Evolutionary conservation across 2,888 invertebrate genomes (phyloP), one percentile per base, ranked within the genome.

Genomic region (Criorhina ranunculi): DNA sequence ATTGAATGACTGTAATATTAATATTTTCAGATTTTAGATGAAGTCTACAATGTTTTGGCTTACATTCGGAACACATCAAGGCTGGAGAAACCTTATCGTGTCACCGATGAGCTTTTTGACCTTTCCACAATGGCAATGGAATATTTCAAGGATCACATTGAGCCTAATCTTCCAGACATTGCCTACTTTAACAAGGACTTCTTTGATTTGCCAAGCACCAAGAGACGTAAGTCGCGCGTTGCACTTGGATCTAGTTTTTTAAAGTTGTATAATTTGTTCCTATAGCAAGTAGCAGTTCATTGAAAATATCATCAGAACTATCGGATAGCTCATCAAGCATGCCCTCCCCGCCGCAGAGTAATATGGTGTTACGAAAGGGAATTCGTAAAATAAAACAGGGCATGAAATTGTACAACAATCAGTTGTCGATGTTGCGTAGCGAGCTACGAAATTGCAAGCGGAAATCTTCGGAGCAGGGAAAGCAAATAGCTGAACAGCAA

Each of bases 101-200:
- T 98, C 80, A 97, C 98, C 7, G 98, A 98, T 92, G 98, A 98
- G 92, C 93, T 98, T 75, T 97, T 98, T 92, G 98, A 98, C 93
- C 93, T 98, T 86, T 98, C 98, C 42, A 97, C 98, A 42, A 98
- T 98, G 98, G 98, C 98, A 37, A 98, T 98, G 98, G 98, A 98
- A 92, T 98, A 98, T 92, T 98, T 98, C 92, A 98, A 98, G 91
- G 98, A 98, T 91, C 95, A 96, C 89, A 97, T 98, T 90, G 98
- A 98, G 91, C 97, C 98, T 6, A 95, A 95, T 87, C 93, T 97
- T 89, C 97, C 97, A 40, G 97, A 97, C 92, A 96, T 97, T 87
- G 96, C 96, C 57, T 97, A 96, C 91, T 97, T 97, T 91, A 96
- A 95, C 88, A 95, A 96, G 62, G 96, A 97, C 91, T 96, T 96